A percentile compares a stretch with the other conserved stretches of the same genome.
Evolutionary conservation across 2,797 vertebrate genomes (phyloP).

Genomic region (Sternotherus odoratus): DNA sequence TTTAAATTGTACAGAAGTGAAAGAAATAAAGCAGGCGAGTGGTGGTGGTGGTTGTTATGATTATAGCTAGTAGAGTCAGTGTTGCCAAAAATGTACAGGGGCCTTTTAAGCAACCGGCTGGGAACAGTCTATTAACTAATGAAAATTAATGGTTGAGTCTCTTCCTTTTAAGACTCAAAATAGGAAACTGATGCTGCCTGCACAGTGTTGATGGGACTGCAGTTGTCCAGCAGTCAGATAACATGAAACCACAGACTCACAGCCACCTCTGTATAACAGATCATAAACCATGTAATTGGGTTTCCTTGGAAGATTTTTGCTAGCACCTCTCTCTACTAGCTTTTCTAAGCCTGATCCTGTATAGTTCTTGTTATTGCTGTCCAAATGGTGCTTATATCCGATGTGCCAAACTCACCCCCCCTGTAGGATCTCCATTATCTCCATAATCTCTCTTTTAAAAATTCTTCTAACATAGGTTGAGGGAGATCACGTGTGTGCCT

Average conservation of each 20-base stretch:
- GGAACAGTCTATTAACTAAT: background rate
- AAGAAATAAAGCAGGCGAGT: background rate
- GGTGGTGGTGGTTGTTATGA: background rate
- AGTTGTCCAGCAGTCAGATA: background rate
- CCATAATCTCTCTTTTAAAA: background rate
- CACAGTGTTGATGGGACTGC: background rate
- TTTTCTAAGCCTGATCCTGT: background rate
- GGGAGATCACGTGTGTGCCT: fast-evolving
- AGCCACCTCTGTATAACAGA: background rate
- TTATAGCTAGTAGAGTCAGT: background rate
- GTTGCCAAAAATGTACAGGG: background rate
- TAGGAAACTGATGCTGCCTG: background rate
- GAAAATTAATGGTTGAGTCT: background rate
- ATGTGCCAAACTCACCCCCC: background rate
- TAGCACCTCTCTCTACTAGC: background rate
- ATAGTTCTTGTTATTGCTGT: background rate
- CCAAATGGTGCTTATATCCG: background rate
- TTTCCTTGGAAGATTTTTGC: background rate
- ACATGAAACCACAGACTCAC: background rate
- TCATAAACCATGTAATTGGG: background rate
- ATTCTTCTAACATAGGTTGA: background rate
- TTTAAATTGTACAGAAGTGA: background rate
- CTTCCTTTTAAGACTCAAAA: background rate
- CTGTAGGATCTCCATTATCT: background rate
- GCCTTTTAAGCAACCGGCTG: background rate